Evolutionary conservation across 2,888 invertebrate species (phyloP).

Genomic region (Macaria notata): DNA sequence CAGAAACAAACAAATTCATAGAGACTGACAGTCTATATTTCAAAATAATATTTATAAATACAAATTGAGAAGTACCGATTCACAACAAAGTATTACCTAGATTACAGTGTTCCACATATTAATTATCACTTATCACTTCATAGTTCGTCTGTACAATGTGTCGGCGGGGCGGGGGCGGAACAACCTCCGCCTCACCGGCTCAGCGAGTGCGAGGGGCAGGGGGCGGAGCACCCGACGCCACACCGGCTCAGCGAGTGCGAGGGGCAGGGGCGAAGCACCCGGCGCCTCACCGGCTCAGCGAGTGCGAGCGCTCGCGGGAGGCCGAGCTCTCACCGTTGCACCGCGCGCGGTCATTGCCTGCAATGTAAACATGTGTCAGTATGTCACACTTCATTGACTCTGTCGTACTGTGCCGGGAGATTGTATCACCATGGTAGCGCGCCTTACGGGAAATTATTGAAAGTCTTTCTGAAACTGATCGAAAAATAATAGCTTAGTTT

Average conservation of each 20-base stretch:
- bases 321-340: slow-evolving; percentile 65
- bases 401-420: no score
- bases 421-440: no score
- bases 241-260: not conserved
- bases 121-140: slow-evolving; percentile 79
- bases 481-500: no score
- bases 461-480: no score
- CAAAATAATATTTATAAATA: slow-evolving; percentile 78
- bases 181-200: not conserved
- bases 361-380: slow-evolving; percentile 1
- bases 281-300: slow-evolving; percentile 86
- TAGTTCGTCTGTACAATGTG: slow-evolving; percentile 59
- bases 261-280: slow-evolving; percentile 17
- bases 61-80: slow-evolving; percentile 81
- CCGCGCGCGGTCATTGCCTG: slow-evolving; percentile 74
- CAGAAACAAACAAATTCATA: slow-evolving; percentile 43
- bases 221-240: no score
- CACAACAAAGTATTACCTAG: slow-evolving; percentile 79
- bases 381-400: no score
- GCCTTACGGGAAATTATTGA: no score
- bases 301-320: slow-evolving; percentile 79
- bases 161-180: not conserved
- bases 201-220: not conserved
- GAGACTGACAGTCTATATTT: slow-evolving; percentile 78
- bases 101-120: slow-evolving; percentile 73